Evolutionary conservation across 2,113 vertebrate species (phyloP), one percentile per base, ranked within the genome.

Genomic region (Prinia subflava): DNA sequence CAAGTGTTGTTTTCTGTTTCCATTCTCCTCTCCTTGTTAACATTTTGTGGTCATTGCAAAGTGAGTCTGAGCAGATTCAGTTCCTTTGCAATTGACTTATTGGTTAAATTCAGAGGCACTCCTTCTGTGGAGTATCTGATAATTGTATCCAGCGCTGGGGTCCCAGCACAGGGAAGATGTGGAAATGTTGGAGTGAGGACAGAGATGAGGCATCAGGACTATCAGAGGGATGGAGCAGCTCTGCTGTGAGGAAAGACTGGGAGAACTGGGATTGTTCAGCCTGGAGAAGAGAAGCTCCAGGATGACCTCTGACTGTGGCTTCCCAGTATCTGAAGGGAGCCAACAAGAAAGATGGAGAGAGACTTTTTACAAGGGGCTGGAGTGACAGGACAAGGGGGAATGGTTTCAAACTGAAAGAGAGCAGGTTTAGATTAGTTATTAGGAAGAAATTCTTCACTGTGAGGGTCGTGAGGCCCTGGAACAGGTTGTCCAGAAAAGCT

Each of bases 131-230:
- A 67, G 17, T 24, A 4, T 13, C 35, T 37, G 59, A 33, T 13
- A 13, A 19, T 20, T 56, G 30, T 3, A 18, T 19, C 35, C 57
- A 56, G 30, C 0, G 0, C 17, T 49, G 41, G 35, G 15, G 5
- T 41, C 30, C 12, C 47, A 14, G 31, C n/a, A n/a, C 4, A 41
- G 30, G 50, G 37, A 37, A 31, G 25, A 49, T 9, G 10, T 27
- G 28, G 35, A 44, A 0, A 3, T 52, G 37, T 3, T 19, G 30
- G 41, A n/a, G 20, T 0, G 4, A 59, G 23, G 12, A 28, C 39
- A 13, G 39, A 53, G 28, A 3, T 22, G 14, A 24, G 20, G 24
- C n/a, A 67, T 13, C 46, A 18, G 35, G 39, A 41, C 22, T 9
- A 35, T 53, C 53, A 68, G 46, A 83, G 78, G 20, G 21, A 31